Evolutionary conservation across 2,113 vertebrate genomes (phyloP).

Genomic region (Forbesichthys agassizii): DNA sequence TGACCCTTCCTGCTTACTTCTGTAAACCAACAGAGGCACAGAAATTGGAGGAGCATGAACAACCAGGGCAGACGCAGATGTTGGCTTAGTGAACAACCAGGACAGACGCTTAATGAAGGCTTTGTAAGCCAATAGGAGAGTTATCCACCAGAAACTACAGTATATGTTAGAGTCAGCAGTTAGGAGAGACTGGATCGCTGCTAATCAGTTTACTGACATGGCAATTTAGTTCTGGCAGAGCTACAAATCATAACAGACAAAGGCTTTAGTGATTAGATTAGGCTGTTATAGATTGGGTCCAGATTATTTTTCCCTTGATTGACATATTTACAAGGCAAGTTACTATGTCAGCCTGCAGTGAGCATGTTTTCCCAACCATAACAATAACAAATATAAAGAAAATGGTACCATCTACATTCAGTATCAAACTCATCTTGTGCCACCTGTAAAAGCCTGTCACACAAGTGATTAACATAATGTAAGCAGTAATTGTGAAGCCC

Average conservation of each 20-base stretch:
- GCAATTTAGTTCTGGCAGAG: slow-evolving; percentile 47
- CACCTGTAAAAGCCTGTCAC: too few relatives aligned
- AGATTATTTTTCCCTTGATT: slow-evolving; percentile 62
- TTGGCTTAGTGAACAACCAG: slow-evolving; percentile 34
- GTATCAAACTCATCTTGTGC: too few relatives aligned
- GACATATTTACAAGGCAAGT: slow-evolving; percentile 52
- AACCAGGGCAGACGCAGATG: slow-evolving; percentile 9
- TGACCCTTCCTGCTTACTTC: slow-evolving; percentile 24
- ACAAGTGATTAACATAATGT: too few relatives aligned
- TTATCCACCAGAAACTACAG: slow-evolving; percentile 4
- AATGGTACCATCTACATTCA: too few relatives aligned
- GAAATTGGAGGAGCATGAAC: slow-evolving; percentile 17
- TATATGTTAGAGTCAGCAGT: slow-evolving; percentile 60
- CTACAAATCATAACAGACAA: slow-evolving; percentile 53
- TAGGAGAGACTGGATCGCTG: slow-evolving; percentile 51
- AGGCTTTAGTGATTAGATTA: slow-evolving; percentile 58
- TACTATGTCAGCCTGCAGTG: slow-evolving; percentile 22
- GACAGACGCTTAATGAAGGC: slow-evolving; percentile 4
- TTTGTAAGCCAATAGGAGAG: slow-evolving; percentile 28
- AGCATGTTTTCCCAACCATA: too few relatives aligned
- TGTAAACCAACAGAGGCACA: slow-evolving; percentile 27
- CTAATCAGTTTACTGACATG: slow-evolving; percentile 66
- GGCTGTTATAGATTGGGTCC: slow-evolving; percentile 60
- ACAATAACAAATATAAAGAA: too few relatives aligned
- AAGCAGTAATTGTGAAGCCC: too few relatives aligned